A percentile compares a stretch with the other conserved stretches of the same genome.
Evolutionary conservation across 2,797 vertebrate genomes (phyloP).

Genomic region (Sternotherus odoratus): DNA sequence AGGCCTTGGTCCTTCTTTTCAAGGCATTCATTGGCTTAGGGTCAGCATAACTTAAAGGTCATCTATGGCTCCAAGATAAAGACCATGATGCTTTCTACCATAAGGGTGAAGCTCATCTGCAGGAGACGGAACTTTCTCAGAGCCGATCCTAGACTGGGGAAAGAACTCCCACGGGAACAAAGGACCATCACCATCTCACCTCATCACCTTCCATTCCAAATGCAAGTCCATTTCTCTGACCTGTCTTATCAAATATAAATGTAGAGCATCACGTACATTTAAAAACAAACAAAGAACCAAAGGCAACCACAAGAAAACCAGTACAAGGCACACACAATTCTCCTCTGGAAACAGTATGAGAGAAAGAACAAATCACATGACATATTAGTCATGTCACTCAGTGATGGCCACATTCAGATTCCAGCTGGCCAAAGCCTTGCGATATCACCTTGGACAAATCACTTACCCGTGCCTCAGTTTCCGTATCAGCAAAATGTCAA

Average conservation of each 20-base stretch:
- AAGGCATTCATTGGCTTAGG: background rate
- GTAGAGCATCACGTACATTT: background rate
- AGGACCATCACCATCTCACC: background rate
- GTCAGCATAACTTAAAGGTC: background rate
- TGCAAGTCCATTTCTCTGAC: background rate
- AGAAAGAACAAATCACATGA: background rate
- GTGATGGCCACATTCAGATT: background rate
- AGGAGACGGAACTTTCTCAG: background rate
- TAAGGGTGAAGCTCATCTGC: background rate
- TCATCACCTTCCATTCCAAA: background rate
- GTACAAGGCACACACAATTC: background rate
- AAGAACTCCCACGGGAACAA: background rate
- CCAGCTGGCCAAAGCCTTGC: background rate
- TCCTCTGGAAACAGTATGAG: background rate
- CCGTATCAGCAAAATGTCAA: background rate
- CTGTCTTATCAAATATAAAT: background rate
- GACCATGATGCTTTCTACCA: background rate
- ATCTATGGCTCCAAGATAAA: background rate
- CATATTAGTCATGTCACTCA: background rate
- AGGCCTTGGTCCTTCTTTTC: background rate
- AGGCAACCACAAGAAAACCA: background rate
- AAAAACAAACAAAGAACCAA: background rate
- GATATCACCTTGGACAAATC: rapidly evolving
- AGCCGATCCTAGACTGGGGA: background rate
- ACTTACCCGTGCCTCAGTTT: background rate